Evolutionary conservation across 2,797 vertebrate genomes (phyloP), one percentile per base, ranked within the genome.

Genomic region (Ataeniobius toweri): DNA sequence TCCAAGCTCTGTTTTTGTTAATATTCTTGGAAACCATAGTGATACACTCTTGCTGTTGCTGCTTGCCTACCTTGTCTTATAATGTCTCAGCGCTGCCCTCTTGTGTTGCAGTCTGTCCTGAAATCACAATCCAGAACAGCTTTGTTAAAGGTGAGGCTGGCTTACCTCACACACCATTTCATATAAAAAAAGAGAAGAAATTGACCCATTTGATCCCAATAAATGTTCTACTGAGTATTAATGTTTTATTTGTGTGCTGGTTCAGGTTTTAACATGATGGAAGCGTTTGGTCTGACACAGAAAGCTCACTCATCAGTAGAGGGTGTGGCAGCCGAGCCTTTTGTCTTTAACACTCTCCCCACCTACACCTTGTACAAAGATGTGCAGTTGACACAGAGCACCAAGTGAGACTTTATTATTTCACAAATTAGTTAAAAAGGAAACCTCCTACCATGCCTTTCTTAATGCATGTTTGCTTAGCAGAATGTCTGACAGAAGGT

Each of bases 211-310:
- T 26, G n/a, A 41, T 14, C 3, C 13, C 1, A 48, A 31, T 18
- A 44, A 24, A 26, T 10, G 7, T 59, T 28, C 1, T 39, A 39
- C 28, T 6, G 44, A 75, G 10, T 22, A 24, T 63, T 13, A 22
- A 9, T 18, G 3, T 7, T 24, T 36, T 26, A 0, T 16, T 46
- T 85, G 53, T 82, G 75, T 85, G 63, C 68, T 59, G 28, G 53
- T 24, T 44, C 89, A 99, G 98, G 98, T 13, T 98, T 98, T 65
- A 93, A 99, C 90, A 97, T 99, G 96, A 98, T 99, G 98, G 96
- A 95, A 26, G 95, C 94, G 0, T 99, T 99, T 36, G 97, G 98
- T 77, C 92, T 99, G 74, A 96, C 96, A 1, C 95, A 90, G 81
- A 95, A 88, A 75, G 96, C 96, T 53, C 97, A 98, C 3, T 94